Conservation (phyloP, 2,113 vertebrate species). For the Nyctibius bracteatus region DNA sequence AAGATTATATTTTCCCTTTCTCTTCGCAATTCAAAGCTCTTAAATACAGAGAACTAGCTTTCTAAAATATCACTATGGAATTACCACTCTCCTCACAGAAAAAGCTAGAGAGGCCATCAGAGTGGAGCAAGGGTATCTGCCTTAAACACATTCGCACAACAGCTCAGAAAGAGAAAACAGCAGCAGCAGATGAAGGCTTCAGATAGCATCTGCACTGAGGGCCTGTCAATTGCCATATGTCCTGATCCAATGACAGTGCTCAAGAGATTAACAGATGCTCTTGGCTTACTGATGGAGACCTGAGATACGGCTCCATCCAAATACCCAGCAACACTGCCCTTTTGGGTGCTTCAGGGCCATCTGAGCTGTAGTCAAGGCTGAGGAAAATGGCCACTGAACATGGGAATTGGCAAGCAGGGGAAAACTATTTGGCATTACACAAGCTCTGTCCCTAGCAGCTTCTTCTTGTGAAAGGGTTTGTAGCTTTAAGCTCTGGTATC, state of each 20-base stretch:
- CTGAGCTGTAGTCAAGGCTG: not conserved
- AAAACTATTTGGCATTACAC: not conserved
- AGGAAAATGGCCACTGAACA: not conserved
- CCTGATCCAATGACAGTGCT: not conserved
- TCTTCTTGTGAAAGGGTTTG: not conserved
- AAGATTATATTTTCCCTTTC: slow-evolving; percentile 34
- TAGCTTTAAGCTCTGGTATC: not conserved
- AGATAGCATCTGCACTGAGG: not conserved
- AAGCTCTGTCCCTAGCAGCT: not conserved
- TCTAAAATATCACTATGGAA: not conserved
- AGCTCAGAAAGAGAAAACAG: not conserved
- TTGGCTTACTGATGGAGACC: not conserved
- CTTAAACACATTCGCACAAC: not conserved
- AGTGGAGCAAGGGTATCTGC: not conserved
- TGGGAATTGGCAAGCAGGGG: not conserved
- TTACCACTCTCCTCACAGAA: not conserved
- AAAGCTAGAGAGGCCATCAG: not conserved
- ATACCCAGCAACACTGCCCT: not conserved
- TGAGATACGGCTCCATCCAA: not conserved
- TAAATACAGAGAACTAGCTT: not conserved
- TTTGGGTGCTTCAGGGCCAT: not conserved
- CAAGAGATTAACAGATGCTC: not conserved
- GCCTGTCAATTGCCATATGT: not conserved
- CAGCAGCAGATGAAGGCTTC: not conserved
- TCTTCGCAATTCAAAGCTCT: slow-evolving; percentile 1